Evolutionary conservation across 2,113 vertebrate genomes (phyloP).

Genomic region (Hypocryptadius cinnamomeus): DNA sequence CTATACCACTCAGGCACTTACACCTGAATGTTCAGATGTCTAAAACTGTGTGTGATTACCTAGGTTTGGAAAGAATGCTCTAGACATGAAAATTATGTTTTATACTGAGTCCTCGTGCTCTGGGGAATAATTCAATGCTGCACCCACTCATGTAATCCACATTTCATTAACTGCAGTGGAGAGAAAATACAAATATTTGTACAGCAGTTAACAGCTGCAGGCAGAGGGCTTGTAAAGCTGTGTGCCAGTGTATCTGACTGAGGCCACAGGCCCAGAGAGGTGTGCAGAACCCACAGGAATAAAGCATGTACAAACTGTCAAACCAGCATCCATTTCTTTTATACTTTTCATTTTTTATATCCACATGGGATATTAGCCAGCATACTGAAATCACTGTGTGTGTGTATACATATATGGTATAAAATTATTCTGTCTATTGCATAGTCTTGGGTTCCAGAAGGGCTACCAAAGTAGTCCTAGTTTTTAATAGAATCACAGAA

Average conservation of each 20-base stretch:
- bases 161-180: constrained; percentile 47
- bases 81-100: constrained; percentile 32
- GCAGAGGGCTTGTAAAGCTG: not conserved
- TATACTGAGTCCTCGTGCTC: constrained; percentile 6
- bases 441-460: not conserved
- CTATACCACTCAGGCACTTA: not conserved
- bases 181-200: constrained; percentile 52
- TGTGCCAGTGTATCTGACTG: not conserved
- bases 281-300: not conserved
- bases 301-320: not conserved
- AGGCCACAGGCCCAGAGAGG: not conserved
- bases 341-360: not conserved
- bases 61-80: constrained; percentile 45
- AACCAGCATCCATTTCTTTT: not conserved
- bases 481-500: not conserved
- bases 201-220: not conserved
- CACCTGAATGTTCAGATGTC: not conserved
- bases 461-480: not conserved
- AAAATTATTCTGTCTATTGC: not conserved
- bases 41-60: constrained; percentile 28
- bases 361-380: not conserved
- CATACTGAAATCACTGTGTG: not conserved
- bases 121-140: constrained; percentile 53
- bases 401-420: not conserved
- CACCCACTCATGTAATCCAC: constrained; percentile 44